phyloP scores from a whole-genome alignment of 1,140 invertebrate species.

The Piezodorus guildinii region DNA sequence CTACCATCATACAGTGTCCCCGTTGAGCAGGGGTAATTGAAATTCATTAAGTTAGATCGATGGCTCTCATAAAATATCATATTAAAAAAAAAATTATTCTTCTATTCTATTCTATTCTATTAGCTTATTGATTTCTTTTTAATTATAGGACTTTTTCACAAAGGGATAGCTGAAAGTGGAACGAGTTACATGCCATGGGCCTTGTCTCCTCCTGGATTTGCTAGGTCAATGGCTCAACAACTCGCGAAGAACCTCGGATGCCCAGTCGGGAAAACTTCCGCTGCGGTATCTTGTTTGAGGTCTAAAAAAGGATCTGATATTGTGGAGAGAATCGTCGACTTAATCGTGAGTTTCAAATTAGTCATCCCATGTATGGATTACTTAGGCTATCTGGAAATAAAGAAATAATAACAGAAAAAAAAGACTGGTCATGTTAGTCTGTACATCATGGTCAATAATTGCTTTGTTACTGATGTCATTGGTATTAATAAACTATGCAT shows the following conservation, averaged over 20 bases:
- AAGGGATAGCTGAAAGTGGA: slow-evolving; percentile 26
- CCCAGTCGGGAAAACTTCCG: not conserved
- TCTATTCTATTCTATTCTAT: not conserved
- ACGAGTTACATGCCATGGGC: slow-evolving; percentile 24
- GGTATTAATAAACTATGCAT: too few species aligned
- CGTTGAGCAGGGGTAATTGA: slow-evolving; percentile 18
- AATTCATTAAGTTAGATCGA: not conserved
- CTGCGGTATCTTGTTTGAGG: not conserved
- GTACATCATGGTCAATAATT: too few species aligned
- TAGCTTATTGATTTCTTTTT: not conserved
- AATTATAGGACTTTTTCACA: slow-evolving; percentile 9
- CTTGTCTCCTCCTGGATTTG: not conserved
- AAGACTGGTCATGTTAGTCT: too few species aligned
- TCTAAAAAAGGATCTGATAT: not conserved
- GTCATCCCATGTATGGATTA: too few species aligned
- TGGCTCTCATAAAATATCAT: too few species aligned
- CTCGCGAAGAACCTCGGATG: not conserved
- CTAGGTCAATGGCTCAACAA: not conserved
- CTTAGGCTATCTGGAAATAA: too few species aligned
- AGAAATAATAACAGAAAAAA: too few species aligned
- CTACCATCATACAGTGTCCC: slow-evolving; percentile 23
- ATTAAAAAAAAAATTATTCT: too few species aligned
- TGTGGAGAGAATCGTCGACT: too few species aligned
- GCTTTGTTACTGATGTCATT: too few species aligned
- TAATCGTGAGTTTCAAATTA: too few species aligned